Percentiles rank a stretch among this genome's conserved stretches.
These are phyloP conservation scores for Tragelaphus oryx DNA, from an alignment of 2,797 vertebrate genomes.

Conservation along the genomic window DNA sequence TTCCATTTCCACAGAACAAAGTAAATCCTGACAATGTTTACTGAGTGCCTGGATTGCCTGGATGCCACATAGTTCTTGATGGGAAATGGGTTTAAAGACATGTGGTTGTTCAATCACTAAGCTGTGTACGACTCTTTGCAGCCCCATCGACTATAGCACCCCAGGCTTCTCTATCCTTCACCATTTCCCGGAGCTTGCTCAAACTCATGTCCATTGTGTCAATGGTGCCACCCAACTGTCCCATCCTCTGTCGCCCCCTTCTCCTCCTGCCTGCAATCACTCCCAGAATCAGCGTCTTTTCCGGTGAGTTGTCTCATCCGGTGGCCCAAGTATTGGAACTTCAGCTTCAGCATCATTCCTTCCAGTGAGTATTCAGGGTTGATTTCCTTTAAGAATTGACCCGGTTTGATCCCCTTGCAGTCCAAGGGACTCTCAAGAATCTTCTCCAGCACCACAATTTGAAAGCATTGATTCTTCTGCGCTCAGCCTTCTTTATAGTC, in stretches of 20 bases:
- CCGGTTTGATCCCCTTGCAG: background rate
- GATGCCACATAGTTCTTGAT: background rate
- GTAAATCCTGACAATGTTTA: slow-evolving; percentile 4
- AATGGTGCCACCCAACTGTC: background rate
- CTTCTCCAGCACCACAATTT: background rate
- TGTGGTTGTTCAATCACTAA: background rate
- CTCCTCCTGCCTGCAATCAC: background rate
- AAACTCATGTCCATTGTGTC: background rate
- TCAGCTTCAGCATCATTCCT: background rate
- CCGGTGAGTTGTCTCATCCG: background rate
- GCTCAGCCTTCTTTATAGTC: background rate
- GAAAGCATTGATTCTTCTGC: background rate
- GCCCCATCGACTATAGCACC: background rate
- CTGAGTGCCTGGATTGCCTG: background rate
- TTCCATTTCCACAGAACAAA: slow-evolving; percentile 8
- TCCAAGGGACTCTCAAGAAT: background rate
- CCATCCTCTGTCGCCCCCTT: background rate
- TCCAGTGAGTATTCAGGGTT: background rate
- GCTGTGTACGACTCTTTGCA: background rate
- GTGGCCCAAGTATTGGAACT: background rate
- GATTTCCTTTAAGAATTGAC: background rate
- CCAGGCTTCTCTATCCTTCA: background rate
- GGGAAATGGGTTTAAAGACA: background rate
- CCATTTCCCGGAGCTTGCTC: background rate
- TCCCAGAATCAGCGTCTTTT: background rate